Percentiles rank a stretch among this genome's conserved stretches.
Evolutionary conservation across 2,797 vertebrate genomes (phyloP).

Genomic region (Gymnothorax reevesii): DNA sequence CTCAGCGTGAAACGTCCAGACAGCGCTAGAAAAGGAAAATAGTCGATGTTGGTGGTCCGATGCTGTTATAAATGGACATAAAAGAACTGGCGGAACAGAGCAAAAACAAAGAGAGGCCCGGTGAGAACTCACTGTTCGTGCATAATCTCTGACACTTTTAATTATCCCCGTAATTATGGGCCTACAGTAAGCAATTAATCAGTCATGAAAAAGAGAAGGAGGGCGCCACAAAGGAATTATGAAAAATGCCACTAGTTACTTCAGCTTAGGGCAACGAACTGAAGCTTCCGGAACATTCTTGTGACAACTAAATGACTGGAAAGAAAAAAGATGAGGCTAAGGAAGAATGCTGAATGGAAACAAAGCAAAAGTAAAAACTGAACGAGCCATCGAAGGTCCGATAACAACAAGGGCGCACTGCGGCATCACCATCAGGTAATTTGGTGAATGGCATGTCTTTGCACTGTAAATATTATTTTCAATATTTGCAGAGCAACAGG

Average conservation of each 20-base stretch:
- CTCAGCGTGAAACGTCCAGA: constrained; percentile 10
- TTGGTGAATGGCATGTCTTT: constrained; percentile 6
- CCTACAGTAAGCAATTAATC: constrained; percentile 10
- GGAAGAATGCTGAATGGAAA: not conserved
- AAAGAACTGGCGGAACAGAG: not conserved
- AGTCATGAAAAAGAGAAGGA: constrained; percentile 18
- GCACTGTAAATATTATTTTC: constrained; percentile 18
- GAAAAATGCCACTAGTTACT: constrained; percentile 25
- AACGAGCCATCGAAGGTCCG: not conserved
- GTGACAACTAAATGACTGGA: not conserved
- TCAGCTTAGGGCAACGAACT: constrained; percentile 10
- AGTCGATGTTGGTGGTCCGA: constrained; percentile 14
- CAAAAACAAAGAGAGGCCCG: not conserved
- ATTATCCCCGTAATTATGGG: constrained; percentile 27
- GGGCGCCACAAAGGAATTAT: constrained; percentile 28
- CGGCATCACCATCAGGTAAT: not conserved
- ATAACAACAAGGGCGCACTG: constrained; percentile 5
- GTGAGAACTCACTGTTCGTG: constrained; percentile 14
- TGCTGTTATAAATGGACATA: not conserved
- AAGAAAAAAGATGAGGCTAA: not conserved
- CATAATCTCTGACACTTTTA: constrained; percentile 24
- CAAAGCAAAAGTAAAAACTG: constrained; percentile 1
- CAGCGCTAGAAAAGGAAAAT: constrained; percentile 45
- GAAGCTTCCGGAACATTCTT: constrained; percentile 24
- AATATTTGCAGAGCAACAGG: not conserved